Base-by-base conservation (phyloP, 2,888 invertebrate species). In the Blastobasis adustella region DNA sequence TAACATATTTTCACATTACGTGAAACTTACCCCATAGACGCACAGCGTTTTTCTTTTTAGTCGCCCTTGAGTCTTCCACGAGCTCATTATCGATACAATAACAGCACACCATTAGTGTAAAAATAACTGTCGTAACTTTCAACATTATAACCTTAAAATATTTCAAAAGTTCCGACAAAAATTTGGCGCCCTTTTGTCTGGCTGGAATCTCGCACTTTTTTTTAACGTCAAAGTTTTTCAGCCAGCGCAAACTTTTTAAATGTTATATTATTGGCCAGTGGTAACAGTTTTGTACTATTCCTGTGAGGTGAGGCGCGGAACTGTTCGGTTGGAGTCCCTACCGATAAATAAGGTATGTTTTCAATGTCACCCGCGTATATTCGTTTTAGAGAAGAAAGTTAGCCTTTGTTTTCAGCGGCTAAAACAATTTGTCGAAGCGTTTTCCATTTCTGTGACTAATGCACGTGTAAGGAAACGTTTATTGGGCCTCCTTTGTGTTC, bases 381-480 rank as follows among this genome's bases (percentile, higher is more conserved):
- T 77, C 67, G 66, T 73, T 70, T 62, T 65, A 59, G 55, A 59
- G 69, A 80, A 74, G 84, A 86, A 85, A 85, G 84, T 77, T 69
- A 51, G 63, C 58, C 70, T 75, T 86, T 86, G 86, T 86, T 82
- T 80, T 72, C 75, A 66, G 73, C 59, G 62, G 63, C 77, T 69
- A 72, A 79, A 77, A 48, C 76, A 75, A 79, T 82, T 80, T 67
- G 64, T 67, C 68, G 69, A 58, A 65, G 67, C 62, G 73, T 77
- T 80, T 79, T 77, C 73, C 70, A 69, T 70, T 61, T 61, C 76
- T 77, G 79, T 80, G 73, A 82, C 81, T 76, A 85, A 86, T 82
- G 73, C 61, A 66, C 67, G 69, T 71, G 71, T 79, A 71, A 67
- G 68, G 69, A 73, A 76, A 69, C 73, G 68, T 77, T 77, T 73